Base-by-base conservation (phyloP, 2,888 invertebrate species). In the Eubasilissa splendida region DNA sequence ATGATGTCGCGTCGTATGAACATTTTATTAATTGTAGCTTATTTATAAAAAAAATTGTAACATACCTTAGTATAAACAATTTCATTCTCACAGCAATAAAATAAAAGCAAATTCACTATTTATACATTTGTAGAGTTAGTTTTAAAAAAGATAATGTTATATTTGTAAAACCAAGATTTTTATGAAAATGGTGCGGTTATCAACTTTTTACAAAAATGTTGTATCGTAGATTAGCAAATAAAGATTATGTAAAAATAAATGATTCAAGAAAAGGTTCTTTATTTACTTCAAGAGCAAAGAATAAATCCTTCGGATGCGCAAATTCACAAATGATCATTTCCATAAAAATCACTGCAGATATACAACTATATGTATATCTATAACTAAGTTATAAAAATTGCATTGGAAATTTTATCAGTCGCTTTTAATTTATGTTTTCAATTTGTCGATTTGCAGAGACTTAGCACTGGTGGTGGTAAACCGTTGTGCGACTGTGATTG, bases 11-110 rank as follows among this genome's bases (percentile, higher is more conserved):
- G 31, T 33, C 33, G 31, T 3, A 12, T 63, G 42, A 63, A 33
- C 11, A 0, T 42, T 63, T 7, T 63, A 63, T 63, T 33, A 63
- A 63, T 63, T 68, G 33, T 68, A 68, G 33, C 68, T 65, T 76
- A 76, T 53, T 9, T 14, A 76, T 65, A 65, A 33, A 52, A 31
- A 76, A 59, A 52, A 52, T 59, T 59, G 42, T 58, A 74, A n/a
- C 14, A 42, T 74, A 59, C 56, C 58, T 50, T 59, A 74, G 59
- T 59, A 74, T 80, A 33, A 68, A 71, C 10, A 75, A 82, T 82
- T 82, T 81, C 82, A 83, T 84, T 84, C 82, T 73, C 81, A 80
- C 84, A 84, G 84, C 84, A 84, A 84, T 84, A 84, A 84, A 82
- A 60, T 79, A 76, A 83, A 77, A 78, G 80, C 73, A 78, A 83